Evolutionary conservation across 2,797 vertebrate species (phyloP).

Genomic region (Clamator glandarius): DNA sequence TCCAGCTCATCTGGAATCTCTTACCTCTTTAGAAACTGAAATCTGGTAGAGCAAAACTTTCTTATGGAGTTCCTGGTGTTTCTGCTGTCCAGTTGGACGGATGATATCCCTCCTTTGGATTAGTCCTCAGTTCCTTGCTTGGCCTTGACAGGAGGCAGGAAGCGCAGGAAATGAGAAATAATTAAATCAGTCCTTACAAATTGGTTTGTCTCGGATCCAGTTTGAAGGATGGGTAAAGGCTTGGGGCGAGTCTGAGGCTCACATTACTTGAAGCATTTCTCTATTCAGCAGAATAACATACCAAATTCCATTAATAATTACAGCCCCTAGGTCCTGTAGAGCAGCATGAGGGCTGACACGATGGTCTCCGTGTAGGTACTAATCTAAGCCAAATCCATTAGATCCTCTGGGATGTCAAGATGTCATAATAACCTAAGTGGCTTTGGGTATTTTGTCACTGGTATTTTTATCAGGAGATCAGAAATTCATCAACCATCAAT

Average conservation of each 20-base stretch:
- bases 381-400: neutral
- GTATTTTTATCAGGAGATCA: neutral
- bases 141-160: neutral
- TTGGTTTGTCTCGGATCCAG: neutral
- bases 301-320: neutral
- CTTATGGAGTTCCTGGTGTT: neutral
- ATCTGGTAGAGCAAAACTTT: neutral
- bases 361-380: neutral
- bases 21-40: neutral
- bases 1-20: neutral
- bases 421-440: neutral
- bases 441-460: neutral
- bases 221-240: neutral
- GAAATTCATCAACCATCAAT: neutral
- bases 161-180: conserved; percentile 30
- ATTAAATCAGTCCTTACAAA: conserved; percentile 7
- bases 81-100: neutral
- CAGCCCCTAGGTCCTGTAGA: neutral
- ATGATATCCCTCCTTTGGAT: neutral
- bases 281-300: neutral
- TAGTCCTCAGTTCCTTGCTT: conserved; percentile 23
- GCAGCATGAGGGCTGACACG: neutral
- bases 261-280: neutral
- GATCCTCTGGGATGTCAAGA: neutral
- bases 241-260: neutral